These are phyloP conservation scores for Ceyx melanurus DNA, from an alignment of 2,113 vertebrate genomes.

Conservation along the genomic window DNA sequence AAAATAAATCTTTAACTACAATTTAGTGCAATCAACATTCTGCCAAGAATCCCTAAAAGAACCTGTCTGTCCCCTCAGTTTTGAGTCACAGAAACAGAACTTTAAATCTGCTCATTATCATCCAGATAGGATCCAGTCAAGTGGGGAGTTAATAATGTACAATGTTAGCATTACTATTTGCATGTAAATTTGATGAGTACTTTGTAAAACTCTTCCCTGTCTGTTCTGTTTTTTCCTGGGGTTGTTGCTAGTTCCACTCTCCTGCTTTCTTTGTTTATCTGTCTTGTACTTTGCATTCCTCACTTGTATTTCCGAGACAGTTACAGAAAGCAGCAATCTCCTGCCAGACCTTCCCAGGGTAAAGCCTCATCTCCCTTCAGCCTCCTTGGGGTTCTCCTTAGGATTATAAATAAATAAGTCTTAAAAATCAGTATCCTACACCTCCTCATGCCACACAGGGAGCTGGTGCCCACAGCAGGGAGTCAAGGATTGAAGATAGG, in stretches of 20 bases:
- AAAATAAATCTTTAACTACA: background rate
- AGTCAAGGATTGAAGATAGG: background rate
- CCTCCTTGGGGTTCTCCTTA: background rate
- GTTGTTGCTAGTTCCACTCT: constrained; percentile 36
- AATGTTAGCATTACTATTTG: constrained; percentile 25
- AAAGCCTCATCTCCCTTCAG: background rate
- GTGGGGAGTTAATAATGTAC: background rate
- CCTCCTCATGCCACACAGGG: background rate
- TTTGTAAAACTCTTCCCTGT: constrained; percentile 6
- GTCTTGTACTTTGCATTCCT: constrained; percentile 28
- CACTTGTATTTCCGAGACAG: constrained; percentile 13
- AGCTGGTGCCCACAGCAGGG: background rate
- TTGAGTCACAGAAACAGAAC: background rate
- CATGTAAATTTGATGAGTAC: constrained; percentile 37
- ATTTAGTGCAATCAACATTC: background rate
- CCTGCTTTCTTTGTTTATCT: constrained; percentile 47
- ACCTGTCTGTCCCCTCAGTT: background rate
- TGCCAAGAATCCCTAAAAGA: background rate
- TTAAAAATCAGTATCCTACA: background rate
- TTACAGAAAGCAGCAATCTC: constrained; percentile 27
- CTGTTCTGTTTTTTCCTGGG: constrained; percentile 25
- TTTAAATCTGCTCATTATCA: background rate
- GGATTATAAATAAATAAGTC: background rate
- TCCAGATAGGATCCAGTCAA: background rate
- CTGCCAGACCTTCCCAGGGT: constrained; percentile 18